Percentiles rank a stretch among this genome's conserved stretches.
These are phyloP conservation scores for Furnarius figulus DNA, from an alignment of 2,113 vertebrate species.

Conservation along the genomic window DNA sequence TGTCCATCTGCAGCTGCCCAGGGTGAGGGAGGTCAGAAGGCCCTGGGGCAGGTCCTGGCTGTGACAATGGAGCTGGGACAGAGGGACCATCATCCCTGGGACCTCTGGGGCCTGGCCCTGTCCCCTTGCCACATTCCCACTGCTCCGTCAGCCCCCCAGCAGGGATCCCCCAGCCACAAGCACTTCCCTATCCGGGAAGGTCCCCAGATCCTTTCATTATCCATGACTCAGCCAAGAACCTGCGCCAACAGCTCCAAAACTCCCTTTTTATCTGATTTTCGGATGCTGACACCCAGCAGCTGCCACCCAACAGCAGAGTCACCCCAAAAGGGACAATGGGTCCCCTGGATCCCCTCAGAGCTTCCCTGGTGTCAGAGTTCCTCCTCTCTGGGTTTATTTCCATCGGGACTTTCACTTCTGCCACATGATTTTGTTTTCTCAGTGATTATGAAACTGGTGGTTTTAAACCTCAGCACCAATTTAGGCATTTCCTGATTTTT, in stretches of 20 bases:
- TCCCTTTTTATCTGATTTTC: background rate
- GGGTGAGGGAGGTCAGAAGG: background rate
- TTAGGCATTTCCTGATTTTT: background rate
- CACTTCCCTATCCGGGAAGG: background rate
- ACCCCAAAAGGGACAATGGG: background rate
- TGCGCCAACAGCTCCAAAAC: background rate
- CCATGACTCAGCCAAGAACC: background rate
- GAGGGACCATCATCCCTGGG: background rate
- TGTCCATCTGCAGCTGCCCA: fast-evolving
- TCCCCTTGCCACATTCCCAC: background rate
- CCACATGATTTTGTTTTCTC: background rate
- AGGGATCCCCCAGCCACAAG: background rate
- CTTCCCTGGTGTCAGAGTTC: background rate
- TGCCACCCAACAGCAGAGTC: fast-evolving
- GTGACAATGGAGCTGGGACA: background rate
- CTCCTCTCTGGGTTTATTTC: background rate
- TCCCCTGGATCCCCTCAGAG: background rate
- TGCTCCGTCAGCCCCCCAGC: background rate
- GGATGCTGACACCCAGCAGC: background rate
- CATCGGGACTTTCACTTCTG: background rate
- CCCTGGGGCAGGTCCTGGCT: background rate
- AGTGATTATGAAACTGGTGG: background rate
- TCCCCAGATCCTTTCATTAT: background rate
- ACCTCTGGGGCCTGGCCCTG: background rate
- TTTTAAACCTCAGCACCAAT: background rate